Percentiles rank a stretch among this genome's conserved stretches.
Conservation (phyloP, 2,797 vertebrate genomes). For the Gadopsis marmoratus region DNA sequence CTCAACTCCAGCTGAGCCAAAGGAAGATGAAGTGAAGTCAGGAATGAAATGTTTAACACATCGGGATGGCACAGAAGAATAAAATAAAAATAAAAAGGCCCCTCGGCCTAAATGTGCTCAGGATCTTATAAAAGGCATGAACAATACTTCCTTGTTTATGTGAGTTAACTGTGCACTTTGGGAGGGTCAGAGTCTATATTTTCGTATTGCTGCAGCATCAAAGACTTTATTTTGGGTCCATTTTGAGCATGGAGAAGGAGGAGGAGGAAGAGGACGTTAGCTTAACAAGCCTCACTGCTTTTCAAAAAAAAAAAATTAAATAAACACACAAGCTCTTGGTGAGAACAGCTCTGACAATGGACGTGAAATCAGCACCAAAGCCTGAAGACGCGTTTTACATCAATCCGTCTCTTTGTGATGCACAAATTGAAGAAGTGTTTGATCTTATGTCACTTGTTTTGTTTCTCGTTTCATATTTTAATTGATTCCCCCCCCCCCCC, state of each 20-base stretch:
- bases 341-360: slow-evolving; percentile 32
- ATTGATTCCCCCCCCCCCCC: not conserved
- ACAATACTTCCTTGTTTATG: slow-evolving; percentile 27
- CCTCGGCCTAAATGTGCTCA: not conserved
- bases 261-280: slow-evolving; percentile 23
- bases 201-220: slow-evolving; percentile 41
- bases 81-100: not conserved
- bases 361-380: not conserved
- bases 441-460: slow-evolving; percentile 11
- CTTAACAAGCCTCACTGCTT: slow-evolving; percentile 32
- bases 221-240: slow-evolving; percentile 61
- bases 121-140: slow-evolving; percentile 34
- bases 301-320: slow-evolving; percentile 4
- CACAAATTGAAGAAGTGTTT: slow-evolving; percentile 24
- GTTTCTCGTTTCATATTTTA: slow-evolving; percentile 4
- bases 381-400: slow-evolving; percentile 15
- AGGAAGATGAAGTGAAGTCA: slow-evolving; percentile 15
- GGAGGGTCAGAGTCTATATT: slow-evolving; percentile 34
- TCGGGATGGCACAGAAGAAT: not conserved
- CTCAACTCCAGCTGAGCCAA: not conserved
- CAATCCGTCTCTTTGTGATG: slow-evolving; percentile 12
- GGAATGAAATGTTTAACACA: slow-evolving; percentile 30
- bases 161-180: slow-evolving; percentile 36
- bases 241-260: slow-evolving; percentile 29
- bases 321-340: slow-evolving; percentile 15